These are phyloP conservation scores for Tautogolabrus adspersus DNA, from an alignment of 2,113 vertebrate genomes.

Conservation along the genomic window DNA sequence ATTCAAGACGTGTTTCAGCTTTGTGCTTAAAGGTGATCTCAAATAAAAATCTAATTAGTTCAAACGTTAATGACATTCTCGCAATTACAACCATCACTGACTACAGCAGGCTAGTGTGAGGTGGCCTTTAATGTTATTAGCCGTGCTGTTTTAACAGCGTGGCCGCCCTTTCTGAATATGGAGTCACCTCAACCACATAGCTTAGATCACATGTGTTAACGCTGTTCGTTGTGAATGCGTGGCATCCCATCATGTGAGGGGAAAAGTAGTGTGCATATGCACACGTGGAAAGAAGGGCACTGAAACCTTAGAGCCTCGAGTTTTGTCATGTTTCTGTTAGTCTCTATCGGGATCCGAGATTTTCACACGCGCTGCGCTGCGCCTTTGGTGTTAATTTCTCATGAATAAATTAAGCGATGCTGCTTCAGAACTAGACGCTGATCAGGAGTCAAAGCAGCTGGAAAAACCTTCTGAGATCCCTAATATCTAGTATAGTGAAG, in stretches of 20 bases:
- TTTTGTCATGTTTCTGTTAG: not conserved
- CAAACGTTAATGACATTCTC: too few species aligned
- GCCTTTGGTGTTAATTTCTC: conserved; percentile 66
- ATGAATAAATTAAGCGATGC: conserved; percentile 67
- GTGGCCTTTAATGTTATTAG: too few species aligned
- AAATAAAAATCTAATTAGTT: too few species aligned
- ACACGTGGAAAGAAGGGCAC: not conserved
- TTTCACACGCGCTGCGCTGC: conserved; percentile 41
- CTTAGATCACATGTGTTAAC: conserved; percentile 12
- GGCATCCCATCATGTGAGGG: too few species aligned
- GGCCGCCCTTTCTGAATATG: conserved; percentile 7
- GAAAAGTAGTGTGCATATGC: not conserved
- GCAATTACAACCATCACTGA: too few species aligned
- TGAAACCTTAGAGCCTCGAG: not conserved
- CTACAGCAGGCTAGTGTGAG: too few species aligned
- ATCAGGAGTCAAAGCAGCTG: conserved; percentile 15
- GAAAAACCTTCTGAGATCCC: not conserved
- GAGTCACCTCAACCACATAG: conserved; percentile 50
- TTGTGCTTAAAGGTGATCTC: too few species aligned
- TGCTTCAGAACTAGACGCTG: conserved; percentile 29
- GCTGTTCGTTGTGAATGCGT: too few species aligned
- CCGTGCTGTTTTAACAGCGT: too few species aligned
- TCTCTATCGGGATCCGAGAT: conserved; percentile 1
- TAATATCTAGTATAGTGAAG: not conserved
- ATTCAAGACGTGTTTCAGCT: too few species aligned